Base-by-base conservation (phyloP, 2,888 invertebrate species). In the Chalcosyrphus nemorum region DNA sequence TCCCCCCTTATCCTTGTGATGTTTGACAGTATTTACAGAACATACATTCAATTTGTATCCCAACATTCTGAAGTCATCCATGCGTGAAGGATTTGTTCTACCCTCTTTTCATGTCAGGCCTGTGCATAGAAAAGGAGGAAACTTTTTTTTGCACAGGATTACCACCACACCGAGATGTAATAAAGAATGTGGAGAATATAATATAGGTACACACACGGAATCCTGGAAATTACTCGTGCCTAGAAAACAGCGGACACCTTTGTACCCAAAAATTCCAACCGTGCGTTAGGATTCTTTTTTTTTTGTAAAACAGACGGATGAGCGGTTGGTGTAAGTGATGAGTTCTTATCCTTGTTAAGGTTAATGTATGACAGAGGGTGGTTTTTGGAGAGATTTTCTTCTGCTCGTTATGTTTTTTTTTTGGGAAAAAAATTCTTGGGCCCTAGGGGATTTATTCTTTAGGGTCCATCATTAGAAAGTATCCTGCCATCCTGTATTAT, bases 341-440 rank as follows among this genome's bases (percentile, higher is more conserved):
- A 52, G 59, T 45, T 68, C 45, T 38, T 29, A 59, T 71, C 71
- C 50, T 59, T 52, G 71, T 71, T 71, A 52, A 54, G 17, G 66
- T 27, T 66, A 41, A 41, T 54, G 50, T 29, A 61, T 41, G 50
- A 29, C 41, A 50, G 57, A 11, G 47, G 47, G 47, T 38, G n/a
- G 38, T 6, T 21, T 27, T 41, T 9, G 13, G 35, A 19, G 38
- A 32, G 24, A 27, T 47, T 50, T 71, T 4, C 2, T 27, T 29
- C 29, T 43, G 27, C 17, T 17, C 4, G 15, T 35, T 24, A 7
- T 47, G 9, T 27, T 32, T 4, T 3, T 19, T 29, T 7, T n/a
- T n/a, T n/a, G n/a, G 6, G 32, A 29, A 32, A 32, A 32, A 32
- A n/a, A 7, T 21, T n/a, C 5, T 24, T 50, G 27, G n/a, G 0